Evolutionary conservation across 2,797 vertebrate species (phyloP).

Genomic region (Phrynocephalus forsythii): DNA sequence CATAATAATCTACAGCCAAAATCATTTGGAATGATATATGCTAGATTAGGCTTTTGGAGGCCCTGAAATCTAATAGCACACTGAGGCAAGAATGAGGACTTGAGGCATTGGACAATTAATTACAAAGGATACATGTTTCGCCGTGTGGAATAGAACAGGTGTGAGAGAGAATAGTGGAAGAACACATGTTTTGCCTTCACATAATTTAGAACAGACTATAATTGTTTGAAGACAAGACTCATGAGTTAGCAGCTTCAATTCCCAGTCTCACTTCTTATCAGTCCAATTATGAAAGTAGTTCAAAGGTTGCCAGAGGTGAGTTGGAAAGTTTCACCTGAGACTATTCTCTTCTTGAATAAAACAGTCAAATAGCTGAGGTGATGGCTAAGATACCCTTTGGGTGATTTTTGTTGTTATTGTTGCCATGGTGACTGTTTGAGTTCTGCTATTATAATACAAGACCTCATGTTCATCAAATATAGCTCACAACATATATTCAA

Average conservation of each 20-base stretch:
- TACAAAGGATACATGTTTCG: slow-evolving; percentile 36
- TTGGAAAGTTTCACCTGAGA: slow-evolving; percentile 11
- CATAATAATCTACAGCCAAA: slow-evolving; percentile 57
- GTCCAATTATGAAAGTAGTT: slow-evolving; percentile 29
- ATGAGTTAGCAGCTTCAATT: slow-evolving; percentile 20
- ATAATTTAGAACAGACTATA: slow-evolving; percentile 41
- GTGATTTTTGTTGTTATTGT: neutral
- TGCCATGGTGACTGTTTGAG: slow-evolving; percentile 9
- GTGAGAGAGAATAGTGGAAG: slow-evolving; percentile 8
- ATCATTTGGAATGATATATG: slow-evolving; percentile 53
- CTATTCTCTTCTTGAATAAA: neutral
- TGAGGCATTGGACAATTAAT: slow-evolving; percentile 46
- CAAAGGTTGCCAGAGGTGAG: slow-evolving; percentile 20
- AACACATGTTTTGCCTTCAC: slow-evolving; percentile 36
- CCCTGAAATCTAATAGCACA: slow-evolving; percentile 51
- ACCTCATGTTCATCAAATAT: neutral
- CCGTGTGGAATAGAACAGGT: slow-evolving; percentile 11
- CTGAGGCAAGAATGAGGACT: slow-evolving; percentile 43
- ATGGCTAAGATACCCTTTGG: neutral
- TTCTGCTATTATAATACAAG: neutral
- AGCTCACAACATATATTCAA: neutral
- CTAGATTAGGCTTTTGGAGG: slow-evolving; percentile 43
- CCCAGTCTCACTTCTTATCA: slow-evolving; percentile 23
- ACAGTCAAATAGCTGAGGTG: neutral
- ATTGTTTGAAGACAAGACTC: slow-evolving; percentile 43